A percentile compares a stretch with the other conserved stretches of the same genome.
phyloP scores from a whole-genome alignment of 2,113 vertebrate species.

The Myiopsitta monachus region DNA sequence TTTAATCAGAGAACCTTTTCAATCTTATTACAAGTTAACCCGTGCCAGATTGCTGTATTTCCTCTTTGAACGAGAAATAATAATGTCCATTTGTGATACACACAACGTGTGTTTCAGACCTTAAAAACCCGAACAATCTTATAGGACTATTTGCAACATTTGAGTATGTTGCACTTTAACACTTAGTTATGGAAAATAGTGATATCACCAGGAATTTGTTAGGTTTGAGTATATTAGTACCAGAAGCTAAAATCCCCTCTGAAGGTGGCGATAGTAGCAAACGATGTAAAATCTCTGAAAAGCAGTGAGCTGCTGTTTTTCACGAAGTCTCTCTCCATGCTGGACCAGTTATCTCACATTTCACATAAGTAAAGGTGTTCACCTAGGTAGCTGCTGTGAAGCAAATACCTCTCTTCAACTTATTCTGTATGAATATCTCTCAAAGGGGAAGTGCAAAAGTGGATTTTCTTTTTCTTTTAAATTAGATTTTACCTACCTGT shows the following conservation, averaged over 20 bases:
- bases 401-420: not conserved
- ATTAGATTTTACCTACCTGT: not conserved
- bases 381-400: not conserved
- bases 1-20: slow-evolving; percentile 10
- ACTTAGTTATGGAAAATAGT: not conserved
- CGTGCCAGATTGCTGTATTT: not conserved
- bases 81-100: not conserved
- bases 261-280: not conserved
- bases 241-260: not conserved
- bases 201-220: not conserved
- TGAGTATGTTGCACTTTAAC: not conserved
- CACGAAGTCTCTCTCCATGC: accelerated
- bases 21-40: not conserved
- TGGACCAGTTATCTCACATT: not conserved
- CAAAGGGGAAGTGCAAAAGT: not conserved
- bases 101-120: not conserved
- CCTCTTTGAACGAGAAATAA: not conserved
- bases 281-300: not conserved
- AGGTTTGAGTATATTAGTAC: not conserved
- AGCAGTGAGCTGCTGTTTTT: not conserved
- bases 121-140: not conserved
- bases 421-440: not conserved
- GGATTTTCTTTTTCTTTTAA: not conserved
- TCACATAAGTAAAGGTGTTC: not conserved
- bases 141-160: not conserved